Evolutionary conservation across 92 coral and sea anemone species (phyloP).

Genomic region (Bergia sp.): DNA sequence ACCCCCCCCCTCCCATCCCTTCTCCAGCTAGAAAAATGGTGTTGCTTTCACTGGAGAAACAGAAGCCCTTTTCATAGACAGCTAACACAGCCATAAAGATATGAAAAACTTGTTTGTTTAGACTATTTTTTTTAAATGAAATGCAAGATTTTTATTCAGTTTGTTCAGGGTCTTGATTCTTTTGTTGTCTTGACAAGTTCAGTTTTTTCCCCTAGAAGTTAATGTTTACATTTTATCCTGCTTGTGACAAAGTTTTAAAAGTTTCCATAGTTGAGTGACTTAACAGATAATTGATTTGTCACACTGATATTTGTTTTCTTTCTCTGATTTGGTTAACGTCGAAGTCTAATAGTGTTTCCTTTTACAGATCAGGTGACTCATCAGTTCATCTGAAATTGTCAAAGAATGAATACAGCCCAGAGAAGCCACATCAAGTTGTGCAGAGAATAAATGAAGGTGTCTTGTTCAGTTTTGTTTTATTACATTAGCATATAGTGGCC

Average conservation of each 20-base stretch:
- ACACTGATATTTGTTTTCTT: not conserved
- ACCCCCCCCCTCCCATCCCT: too few species aligned
- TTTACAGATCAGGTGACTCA: slow-evolving; percentile 71
- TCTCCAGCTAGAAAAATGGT: too few species aligned
- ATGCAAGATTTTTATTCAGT: not conserved
- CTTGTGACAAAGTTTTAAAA: not conserved
- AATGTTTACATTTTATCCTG: not conserved
- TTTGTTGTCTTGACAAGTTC: not conserved
- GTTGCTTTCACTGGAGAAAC: not conserved
- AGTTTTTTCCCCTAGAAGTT: not conserved
- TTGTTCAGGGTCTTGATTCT: not conserved
- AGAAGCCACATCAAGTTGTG: slow-evolving; percentile 76
- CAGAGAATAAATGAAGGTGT: slow-evolving; percentile 88
- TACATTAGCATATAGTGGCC: not conserved
- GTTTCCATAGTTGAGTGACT: not conserved
- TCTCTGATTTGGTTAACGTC: too few species aligned
- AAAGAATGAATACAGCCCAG: slow-evolving; percentile 75
- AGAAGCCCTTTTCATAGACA: not conserved
- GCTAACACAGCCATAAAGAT: not conserved
- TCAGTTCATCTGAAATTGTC: slow-evolving; percentile 68
- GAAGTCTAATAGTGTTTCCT: not conserved
- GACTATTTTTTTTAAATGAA: not conserved
- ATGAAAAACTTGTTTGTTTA: too few species aligned
- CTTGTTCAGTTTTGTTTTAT: not conserved
- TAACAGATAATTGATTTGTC: not conserved